Conservation (phyloP, 1,140 invertebrate genomes). For the Temnothorax curvispinosus region DNA sequence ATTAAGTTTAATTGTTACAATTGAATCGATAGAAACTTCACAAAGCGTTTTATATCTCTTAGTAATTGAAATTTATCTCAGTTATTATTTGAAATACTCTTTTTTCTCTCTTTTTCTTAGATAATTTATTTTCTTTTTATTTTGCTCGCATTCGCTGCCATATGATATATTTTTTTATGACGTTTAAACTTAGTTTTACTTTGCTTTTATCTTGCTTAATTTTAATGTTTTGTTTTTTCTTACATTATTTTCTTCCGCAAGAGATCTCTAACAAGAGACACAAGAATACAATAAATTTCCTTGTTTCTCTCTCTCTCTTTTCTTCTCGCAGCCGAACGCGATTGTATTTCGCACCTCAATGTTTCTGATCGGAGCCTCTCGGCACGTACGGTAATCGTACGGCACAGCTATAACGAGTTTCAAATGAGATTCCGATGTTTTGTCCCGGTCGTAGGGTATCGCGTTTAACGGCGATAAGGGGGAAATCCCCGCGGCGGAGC, state of each 20-base stretch:
- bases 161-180: neutral
- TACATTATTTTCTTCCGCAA: neutral
- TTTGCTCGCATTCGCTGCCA: neutral
- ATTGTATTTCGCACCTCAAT: constrained; percentile 35
- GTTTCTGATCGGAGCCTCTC: constrained; percentile 23
- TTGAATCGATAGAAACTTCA: too few relatives aligned
- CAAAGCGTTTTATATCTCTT: too few relatives aligned
- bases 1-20: too few relatives aligned
- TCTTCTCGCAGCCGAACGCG: neutral
- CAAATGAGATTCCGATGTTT: constrained; percentile 72
- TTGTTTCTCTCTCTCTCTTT: neutral
- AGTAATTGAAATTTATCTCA: neutral
- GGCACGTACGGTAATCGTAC: constrained; percentile 42
- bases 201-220: neutral
- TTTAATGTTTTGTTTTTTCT: neutral
- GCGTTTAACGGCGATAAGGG: constrained; percentile 74
- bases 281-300: constrained; percentile 18
- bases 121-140: neutral
- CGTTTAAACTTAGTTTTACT: neutral
- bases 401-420: constrained; percentile 65
- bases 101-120: neutral
- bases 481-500: constrained; percentile 61
- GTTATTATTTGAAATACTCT: neutral
- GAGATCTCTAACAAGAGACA: neutral
- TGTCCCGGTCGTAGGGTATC: constrained; percentile 65